phyloP scores from a whole-genome alignment of 1,140 invertebrate species.

The Olivierus martensii region DNA sequence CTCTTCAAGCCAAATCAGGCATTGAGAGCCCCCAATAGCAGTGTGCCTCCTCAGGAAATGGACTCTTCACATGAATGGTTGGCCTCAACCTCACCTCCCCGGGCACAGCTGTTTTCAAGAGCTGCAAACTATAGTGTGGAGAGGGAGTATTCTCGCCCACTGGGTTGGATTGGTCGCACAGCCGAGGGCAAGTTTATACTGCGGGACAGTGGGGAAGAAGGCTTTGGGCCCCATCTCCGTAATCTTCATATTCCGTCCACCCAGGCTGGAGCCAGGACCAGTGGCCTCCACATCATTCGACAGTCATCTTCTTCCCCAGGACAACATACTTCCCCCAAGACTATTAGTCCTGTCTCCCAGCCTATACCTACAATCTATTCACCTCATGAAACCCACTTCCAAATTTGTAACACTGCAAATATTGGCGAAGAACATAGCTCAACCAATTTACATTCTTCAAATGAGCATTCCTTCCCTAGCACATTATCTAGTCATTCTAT shows the following conservation, averaged over 20 bases:
- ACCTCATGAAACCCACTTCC: constrained; percentile 39
- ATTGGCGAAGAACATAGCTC: constrained; percentile 67
- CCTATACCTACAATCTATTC: constrained; percentile 25
- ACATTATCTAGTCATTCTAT: constrained; percentile 35
- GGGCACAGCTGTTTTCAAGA: too few species aligned
- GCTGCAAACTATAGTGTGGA: constrained; percentile 19
- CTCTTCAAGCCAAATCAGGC: constrained; percentile 12
- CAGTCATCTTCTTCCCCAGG: constrained; percentile 20
- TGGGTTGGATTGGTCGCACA: constrained; percentile 49
- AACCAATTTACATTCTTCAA: constrained; percentile 55
- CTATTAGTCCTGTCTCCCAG: background rate
- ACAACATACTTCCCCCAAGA: constrained; percentile 5
- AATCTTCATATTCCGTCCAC: constrained; percentile 40
- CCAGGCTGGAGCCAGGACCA: constrained; percentile 61
- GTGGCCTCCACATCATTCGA: constrained; percentile 39
- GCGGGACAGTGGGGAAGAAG: background rate
- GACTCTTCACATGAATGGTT: background rate
- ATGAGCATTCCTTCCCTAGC: constrained; percentile 54
- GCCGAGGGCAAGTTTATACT: constrained; percentile 57
- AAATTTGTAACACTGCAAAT: constrained; percentile 50
- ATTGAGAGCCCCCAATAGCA: background rate
- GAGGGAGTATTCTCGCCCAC: constrained; percentile 27
- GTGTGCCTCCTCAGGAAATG: background rate
- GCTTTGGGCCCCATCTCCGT: constrained; percentile 20
- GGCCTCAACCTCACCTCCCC: constrained; percentile 4